Evolutionary conservation across 2,113 vertebrate genomes (phyloP), one percentile per base, ranked within the genome.

Genomic region (Apaloderma vittatum): DNA sequence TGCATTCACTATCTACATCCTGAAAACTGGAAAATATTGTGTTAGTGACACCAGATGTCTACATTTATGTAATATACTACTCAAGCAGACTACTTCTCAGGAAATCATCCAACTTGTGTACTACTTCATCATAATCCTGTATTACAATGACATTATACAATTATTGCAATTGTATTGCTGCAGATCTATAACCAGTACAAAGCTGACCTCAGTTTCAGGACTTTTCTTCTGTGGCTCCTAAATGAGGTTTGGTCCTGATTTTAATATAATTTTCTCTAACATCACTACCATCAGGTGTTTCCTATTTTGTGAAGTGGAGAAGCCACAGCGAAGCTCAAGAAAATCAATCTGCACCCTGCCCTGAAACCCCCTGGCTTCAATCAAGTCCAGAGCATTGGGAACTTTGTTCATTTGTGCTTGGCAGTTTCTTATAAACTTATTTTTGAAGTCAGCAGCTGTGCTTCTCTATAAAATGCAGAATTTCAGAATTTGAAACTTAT

Each of bases 401-500:
- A 94, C 78, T 84, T 94, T 90, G 72, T 96, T 96, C 49, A 70
- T 95, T 93, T 96, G 62, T 90, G 82, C 54, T 97, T 94, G 93
- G 92, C 49, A 84, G 76, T 85, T 96, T 96, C 61, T 93, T 86
- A 70, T 40, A 95, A 97, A 95, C 82, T 97, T 95, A 95, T 94
- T 95, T 95, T 94, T 96, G 72, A 95, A 96, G 94, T 98, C 96
- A 97, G 95, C 96, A 97, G 32, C 97, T 96, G 68, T 94, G 55
- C 32, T 91, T 93, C 88, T 94, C 29, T 86, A 90, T 87, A 93
- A 97, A 97, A 97, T 94, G 83, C 78, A 97, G 91, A 94, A 94
- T 97, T 96, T 94, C 74, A 96, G 85, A 88, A 93, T 97, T 88
- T 93, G 65, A 96, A 94, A 93, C 58, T 90, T 95, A 94, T 94